phyloP scores from a whole-genome alignment of 2,797 vertebrate species.

The Limosa lapponica region DNA sequence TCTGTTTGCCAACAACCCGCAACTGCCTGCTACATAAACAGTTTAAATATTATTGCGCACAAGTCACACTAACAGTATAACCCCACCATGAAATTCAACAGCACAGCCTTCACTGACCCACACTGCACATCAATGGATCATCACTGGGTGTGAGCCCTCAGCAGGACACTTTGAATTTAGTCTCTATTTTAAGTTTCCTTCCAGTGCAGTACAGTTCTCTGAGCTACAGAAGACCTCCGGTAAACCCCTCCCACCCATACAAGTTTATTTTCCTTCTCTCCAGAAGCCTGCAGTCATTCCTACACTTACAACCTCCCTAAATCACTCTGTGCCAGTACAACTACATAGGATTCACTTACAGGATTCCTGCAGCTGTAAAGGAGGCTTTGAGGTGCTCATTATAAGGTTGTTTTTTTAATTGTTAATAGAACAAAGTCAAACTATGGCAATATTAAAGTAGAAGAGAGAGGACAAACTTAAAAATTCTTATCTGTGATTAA shows the following conservation, averaged over 20 bases:
- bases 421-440: not conserved
- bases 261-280: not conserved
- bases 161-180: not conserved
- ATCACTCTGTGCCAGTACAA: not conserved
- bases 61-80: not conserved
- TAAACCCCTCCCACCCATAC: not conserved
- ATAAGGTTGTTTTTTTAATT: not conserved
- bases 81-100: not conserved
- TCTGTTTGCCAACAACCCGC: not conserved
- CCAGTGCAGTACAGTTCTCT: not conserved
- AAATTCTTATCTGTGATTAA: not conserved
- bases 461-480: not conserved
- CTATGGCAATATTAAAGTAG: not conserved
- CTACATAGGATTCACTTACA: not conserved
- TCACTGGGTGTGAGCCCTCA: not conserved
- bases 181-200: not conserved
- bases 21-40: not conserved
- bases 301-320: not conserved
- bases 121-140: rapidly evolving
- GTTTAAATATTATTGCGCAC: not conserved
- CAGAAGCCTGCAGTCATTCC: rapidly evolving
- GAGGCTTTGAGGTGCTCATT: rapidly evolving
- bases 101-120: not conserved
- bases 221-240: not conserved
- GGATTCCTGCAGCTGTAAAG: not conserved